These are phyloP conservation scores for Kuschelorhynchus macadamiae DNA, from an alignment of 2,888 invertebrate genomes.

Conservation along the genomic window DNA sequence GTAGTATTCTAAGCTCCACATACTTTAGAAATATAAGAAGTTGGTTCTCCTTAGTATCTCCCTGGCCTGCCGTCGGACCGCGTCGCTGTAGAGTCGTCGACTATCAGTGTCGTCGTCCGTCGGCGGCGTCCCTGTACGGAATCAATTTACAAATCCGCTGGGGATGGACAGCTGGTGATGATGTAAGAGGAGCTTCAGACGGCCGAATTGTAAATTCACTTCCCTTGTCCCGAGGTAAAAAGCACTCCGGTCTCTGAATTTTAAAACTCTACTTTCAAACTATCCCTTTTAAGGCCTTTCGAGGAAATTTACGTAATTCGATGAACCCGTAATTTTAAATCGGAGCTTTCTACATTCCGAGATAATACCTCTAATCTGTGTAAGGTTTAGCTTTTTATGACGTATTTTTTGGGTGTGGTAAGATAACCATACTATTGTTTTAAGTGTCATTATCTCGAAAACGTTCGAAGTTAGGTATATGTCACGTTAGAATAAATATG, in stretches of 20 bases:
- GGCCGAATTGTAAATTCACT: conserved; percentile 69
- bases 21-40: no score
- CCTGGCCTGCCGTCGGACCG: no score
- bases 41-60: no score
- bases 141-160: conserved; percentile 68
- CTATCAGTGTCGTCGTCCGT: conserved; percentile 25
- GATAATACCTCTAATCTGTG: no score
- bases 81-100: no score
- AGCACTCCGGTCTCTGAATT: conserved; percentile 67
- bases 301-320: conserved; percentile 46
- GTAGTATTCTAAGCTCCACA: no score
- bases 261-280: conserved; percentile 61
- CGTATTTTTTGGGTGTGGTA: no score
- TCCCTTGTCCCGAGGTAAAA: conserved; percentile 70
- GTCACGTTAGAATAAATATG: no score
- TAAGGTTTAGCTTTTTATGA: no score
- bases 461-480: no score
- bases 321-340: conserved; percentile 11
- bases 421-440: no score
- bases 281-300: conserved; percentile 50
- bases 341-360: background rate
- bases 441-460: no score
- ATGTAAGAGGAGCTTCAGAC: conserved; percentile 63
- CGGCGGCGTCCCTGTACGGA: conserved; percentile 52
- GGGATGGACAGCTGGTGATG: conserved; percentile 66